Evolutionary conservation across 2,888 invertebrate genomes (phyloP), one percentile per base, ranked within the genome.

Genomic region (Gnatocerus cornutus): DNA sequence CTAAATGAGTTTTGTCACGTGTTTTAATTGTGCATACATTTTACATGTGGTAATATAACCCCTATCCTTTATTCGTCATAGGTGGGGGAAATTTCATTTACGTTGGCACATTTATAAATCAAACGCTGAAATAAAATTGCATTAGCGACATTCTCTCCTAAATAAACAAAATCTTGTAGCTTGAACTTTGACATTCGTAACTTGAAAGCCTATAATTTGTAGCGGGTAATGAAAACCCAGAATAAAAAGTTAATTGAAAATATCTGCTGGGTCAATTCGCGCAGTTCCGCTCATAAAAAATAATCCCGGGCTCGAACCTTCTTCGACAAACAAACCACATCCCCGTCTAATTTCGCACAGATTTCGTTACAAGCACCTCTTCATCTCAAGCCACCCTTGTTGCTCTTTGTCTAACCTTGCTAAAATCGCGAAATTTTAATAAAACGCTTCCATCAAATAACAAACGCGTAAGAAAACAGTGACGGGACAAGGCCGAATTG

Each of bases 401-500:
- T 21, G 21, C 21, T 21, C 21, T 21, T 21, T 21, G 21, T 43
- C 43, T 43, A 43, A 43, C 46, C 46, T 46, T 3, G 33, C 21
- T 39, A 29, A 45, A 58, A 58, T 41, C 43, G 13, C 30, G 27
- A 59, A 59, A 59, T 59, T 59, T 59, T 46, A 56, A 56, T 56
- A 56, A 56, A 56, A 56, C 16, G 27, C 27, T 43, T 43, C 9
- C 27, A 27, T 43, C n/a, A 56, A 59, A 59, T 46, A 46, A 45
- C 45, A 59, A 46, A 45, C 59, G 45, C 12, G 29, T 27, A 37
- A 53, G 33, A 37, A 53, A 13, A 33, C 37, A 30, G 50, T 37
- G 39, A 55, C 55, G 46, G 61, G 33, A 52, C 53, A 63, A 63
- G 53, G 63, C 45, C 63, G 50, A 39, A 46, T 14, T 39, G 53